Evolutionary conservation across 2,888 invertebrate genomes (phyloP).

Genomic region (Penaeus monodon): DNA sequence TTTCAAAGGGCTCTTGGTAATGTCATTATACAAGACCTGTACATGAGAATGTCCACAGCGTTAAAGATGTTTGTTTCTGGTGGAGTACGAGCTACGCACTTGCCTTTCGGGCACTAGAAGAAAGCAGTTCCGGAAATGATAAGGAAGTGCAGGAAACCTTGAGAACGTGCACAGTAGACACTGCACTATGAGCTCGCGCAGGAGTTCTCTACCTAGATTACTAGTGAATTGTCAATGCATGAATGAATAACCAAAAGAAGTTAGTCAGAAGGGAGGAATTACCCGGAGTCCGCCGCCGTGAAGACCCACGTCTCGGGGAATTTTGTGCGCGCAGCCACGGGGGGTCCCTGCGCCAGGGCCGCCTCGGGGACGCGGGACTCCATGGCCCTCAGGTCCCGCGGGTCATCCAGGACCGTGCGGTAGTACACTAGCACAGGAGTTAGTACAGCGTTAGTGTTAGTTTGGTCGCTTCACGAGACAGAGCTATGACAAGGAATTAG

Average conservation of each 20-base stretch:
- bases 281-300: constrained; percentile 76
- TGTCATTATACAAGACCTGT: too few species aligned
- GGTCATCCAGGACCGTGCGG: constrained; percentile 57
- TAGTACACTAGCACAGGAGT: constrained; percentile 59
- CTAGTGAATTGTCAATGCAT: not conserved
- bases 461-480: not conserved
- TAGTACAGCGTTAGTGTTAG: constrained; percentile 20
- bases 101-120: too few species aligned
- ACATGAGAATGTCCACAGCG: too few species aligned
- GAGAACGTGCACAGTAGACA: too few species aligned
- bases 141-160: too few species aligned
- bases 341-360: constrained; percentile 25
- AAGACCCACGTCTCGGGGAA: constrained; percentile 83
- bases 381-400: constrained; percentile 54
- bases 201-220: too few species aligned
- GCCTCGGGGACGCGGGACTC: constrained; percentile 45
- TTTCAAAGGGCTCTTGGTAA: too few species aligned
- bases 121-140: too few species aligned
- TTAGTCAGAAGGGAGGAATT: constrained; percentile 66
- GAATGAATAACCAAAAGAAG: not conserved
- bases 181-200: too few species aligned
- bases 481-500: not conserved
- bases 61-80: too few species aligned
- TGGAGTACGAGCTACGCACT: too few species aligned
- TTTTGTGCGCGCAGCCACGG: constrained; percentile 70